Percentiles rank a stretch among this genome's conserved stretches.
These are phyloP conservation scores for Hyppa rectilinea DNA, from an alignment of 2,888 invertebrate genomes.

Conservation along the genomic window DNA sequence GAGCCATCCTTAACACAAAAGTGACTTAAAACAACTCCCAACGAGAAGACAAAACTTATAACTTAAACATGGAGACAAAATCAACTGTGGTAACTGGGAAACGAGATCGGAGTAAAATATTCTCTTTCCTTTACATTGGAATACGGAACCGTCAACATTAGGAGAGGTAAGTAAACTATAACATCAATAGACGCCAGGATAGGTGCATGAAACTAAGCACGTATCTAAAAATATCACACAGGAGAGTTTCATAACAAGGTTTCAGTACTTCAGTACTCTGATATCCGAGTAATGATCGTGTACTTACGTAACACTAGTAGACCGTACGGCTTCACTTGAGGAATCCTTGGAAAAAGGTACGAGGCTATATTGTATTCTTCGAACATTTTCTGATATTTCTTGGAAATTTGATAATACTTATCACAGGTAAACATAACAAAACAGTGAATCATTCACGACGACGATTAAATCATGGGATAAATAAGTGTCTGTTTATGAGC, in stretches of 20 bases:
- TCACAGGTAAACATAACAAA: constrained; percentile 11
- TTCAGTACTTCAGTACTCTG: constrained; percentile 45
- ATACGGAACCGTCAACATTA: constrained; percentile 5
- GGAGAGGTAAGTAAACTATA: constrained; percentile 1
- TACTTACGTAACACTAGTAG: constrained; percentile 50
- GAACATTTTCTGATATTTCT: not conserved
- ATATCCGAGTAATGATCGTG: constrained; percentile 54
- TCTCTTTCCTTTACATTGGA: constrained; percentile 7
- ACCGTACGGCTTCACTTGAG: constrained; percentile 20
- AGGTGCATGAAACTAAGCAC: constrained; percentile 58
- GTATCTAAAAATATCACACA: constrained; percentile 64
- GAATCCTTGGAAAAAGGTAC: constrained; percentile 21
- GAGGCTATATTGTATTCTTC: not conserved
- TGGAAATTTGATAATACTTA: constrained; percentile 4
- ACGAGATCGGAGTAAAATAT: not conserved
- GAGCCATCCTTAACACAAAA: constrained; percentile 7
- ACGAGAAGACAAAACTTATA: constrained; percentile 15
- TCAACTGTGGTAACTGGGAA: constrained; percentile 5
- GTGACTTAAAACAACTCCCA: constrained; percentile 12
- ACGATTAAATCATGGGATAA: constrained; percentile 39
- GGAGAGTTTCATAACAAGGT: constrained; percentile 65
- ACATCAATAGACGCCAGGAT: constrained; percentile 37
- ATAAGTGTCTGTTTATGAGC: constrained; percentile 36
- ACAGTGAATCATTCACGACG: constrained; percentile 35
- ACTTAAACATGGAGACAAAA: constrained; percentile 25